Evolutionary conservation across 2,113 vertebrate genomes (phyloP).

Genomic region (Xerus inauris): DNA sequence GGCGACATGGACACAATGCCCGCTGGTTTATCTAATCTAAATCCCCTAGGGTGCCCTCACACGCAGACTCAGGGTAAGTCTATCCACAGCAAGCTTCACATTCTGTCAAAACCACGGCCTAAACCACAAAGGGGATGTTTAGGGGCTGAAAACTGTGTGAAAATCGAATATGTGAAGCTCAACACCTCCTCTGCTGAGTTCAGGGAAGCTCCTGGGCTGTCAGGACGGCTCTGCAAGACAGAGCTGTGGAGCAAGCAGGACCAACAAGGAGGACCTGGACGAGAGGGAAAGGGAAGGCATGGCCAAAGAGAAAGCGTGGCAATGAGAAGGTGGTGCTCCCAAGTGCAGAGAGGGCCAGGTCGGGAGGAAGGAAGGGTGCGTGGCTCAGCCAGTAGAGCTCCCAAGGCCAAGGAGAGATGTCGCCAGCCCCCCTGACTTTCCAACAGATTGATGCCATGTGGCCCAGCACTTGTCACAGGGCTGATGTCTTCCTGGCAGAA

Average conservation of each 20-base stretch:
- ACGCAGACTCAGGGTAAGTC: no score
- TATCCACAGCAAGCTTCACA: not conserved
- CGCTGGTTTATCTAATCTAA: not conserved
- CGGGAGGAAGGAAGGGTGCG: fast-evolving
- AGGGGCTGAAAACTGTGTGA: not conserved
- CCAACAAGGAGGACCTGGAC: not conserved
- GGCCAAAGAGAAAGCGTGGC: not conserved
- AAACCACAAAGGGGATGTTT: not conserved
- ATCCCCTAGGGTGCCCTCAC: not conserved
- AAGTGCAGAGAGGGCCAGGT: fast-evolving
- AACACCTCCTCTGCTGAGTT: not conserved
- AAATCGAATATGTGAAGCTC: not conserved
- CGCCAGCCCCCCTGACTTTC: not conserved
- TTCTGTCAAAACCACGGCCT: no score
- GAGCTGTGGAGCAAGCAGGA: not conserved
- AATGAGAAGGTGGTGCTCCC: not conserved
- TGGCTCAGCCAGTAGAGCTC: fast-evolving
- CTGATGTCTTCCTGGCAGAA: not conserved
- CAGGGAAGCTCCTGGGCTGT: not conserved
- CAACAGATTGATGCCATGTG: not conserved
- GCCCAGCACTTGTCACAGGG: not conserved
- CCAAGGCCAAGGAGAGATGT: not conserved
- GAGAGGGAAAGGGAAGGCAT: not conserved
- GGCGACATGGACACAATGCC: not conserved
- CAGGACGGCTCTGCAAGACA: not conserved